These are phyloP conservation scores for Pitangus sulphuratus DNA, from an alignment of 2,797 vertebrate species.

Conservation along the genomic window DNA sequence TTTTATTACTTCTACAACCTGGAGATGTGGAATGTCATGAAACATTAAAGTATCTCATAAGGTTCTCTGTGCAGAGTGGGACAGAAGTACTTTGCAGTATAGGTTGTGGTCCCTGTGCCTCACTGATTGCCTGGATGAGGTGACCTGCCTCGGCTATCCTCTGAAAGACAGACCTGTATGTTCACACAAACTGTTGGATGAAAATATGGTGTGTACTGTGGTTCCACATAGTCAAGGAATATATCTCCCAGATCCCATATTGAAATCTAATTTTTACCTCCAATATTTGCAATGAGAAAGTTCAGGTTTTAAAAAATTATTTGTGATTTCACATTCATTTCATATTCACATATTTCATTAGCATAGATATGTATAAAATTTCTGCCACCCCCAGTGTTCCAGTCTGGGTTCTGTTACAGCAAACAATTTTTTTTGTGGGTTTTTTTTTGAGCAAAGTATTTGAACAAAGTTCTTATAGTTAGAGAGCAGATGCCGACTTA, in stretches of 20 bases:
- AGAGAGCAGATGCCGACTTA: neutral
- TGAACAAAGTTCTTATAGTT: neutral
- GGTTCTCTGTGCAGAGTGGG: neutral
- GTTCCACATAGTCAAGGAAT: neutral
- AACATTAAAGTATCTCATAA: neutral
- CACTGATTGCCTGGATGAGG: neutral
- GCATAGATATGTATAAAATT: neutral
- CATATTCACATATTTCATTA: neutral
- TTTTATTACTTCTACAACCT: neutral
- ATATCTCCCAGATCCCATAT: neutral
- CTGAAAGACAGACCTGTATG: rapidly evolving
- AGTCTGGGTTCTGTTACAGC: neutral
- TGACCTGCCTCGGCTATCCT: neutral
- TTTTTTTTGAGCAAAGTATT: neutral
- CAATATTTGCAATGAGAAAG: neutral
- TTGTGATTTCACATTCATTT: neutral
- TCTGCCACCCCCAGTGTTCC: neutral
- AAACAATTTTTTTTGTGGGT: neutral
- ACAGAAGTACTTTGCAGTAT: neutral
- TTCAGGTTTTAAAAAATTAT: neutral
- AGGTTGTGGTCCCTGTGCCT: rapidly evolving
- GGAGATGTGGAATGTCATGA: neutral
- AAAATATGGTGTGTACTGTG: neutral
- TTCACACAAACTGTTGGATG: neutral
- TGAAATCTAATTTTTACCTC: neutral